Percentiles rank a stretch among this genome's conserved stretches.
phyloP scores from a whole-genome alignment of 2,888 invertebrate species.

The Oxytorus armatus region DNA sequence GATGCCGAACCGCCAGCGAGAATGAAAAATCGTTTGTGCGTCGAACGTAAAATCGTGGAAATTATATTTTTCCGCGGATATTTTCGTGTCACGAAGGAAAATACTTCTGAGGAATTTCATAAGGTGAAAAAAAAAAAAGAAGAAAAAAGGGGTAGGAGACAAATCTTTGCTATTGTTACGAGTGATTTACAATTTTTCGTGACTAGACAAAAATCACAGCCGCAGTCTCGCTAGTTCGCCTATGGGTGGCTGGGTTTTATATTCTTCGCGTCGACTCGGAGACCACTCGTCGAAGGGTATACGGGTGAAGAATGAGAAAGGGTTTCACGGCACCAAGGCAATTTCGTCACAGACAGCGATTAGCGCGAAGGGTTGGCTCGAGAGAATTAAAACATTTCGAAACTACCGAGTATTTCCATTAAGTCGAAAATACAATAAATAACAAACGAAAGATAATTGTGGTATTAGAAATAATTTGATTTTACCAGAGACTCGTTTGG shows the following conservation, averaged over 20 bases:
- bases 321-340: conserved; percentile 20
- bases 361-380: too few species aligned
- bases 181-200: conserved; percentile 56
- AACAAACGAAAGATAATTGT: background rate
- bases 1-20: too few species aligned
- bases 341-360: conserved; percentile 25
- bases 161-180: background rate
- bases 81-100: background rate
- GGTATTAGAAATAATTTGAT: background rate
- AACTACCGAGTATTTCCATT: too few species aligned
- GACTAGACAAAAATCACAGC: conserved; percentile 30
- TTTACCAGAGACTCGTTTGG: background rate
- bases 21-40: background rate
- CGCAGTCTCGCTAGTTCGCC: too few species aligned
- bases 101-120: background rate
- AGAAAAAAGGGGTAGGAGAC: background rate
- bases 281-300: background rate
- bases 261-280: too few species aligned
- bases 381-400: too few species aligned
- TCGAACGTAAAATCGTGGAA: too few species aligned
- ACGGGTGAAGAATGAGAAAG: background rate
- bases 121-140: background rate
- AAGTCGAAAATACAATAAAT: too few species aligned
- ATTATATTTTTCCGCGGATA: too few species aligned
- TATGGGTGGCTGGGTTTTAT: too few species aligned